Evolutionary conservation across 2,888 invertebrate genomes (phyloP).

Genomic region (Pristionchus exspectatus): DNA sequence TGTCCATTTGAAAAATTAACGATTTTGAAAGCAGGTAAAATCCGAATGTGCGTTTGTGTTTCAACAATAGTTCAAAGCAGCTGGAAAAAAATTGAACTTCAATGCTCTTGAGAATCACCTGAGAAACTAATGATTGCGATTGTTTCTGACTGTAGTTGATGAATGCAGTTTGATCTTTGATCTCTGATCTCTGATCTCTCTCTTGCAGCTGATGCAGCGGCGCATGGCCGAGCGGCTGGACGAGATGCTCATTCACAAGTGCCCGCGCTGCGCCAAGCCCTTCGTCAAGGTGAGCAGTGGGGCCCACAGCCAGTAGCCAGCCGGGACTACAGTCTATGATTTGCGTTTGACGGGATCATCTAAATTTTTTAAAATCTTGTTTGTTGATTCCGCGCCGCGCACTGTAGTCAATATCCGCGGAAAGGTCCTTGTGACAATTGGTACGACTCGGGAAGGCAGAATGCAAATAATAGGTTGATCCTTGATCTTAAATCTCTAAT

Average conservation of each 20-base stretch:
- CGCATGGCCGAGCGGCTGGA: conserved; percentile 26
- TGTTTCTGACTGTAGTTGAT: background rate
- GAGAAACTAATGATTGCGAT: background rate
- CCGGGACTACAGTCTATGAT: background rate
- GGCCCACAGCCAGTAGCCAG: background rate
- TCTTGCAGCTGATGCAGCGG: background rate
- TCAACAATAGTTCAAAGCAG: background rate
- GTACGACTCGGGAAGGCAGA: too few species aligned
- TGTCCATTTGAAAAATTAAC: too few species aligned
- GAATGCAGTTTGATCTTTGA: background rate
- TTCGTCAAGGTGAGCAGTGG: conserved; percentile 38
- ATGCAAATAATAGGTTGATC: background rate
- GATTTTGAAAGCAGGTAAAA: too few species aligned
- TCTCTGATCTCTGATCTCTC: background rate
- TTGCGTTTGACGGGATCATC: too few species aligned
- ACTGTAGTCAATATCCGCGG: too few species aligned
- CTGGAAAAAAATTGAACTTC: too few species aligned
- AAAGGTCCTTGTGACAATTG: too few species aligned
- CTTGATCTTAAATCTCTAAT: background rate
- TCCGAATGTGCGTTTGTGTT: background rate
- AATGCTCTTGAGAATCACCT: background rate
- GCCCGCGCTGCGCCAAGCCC: conserved; percentile 34
- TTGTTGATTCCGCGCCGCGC: too few species aligned
- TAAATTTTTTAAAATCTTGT: too few species aligned
- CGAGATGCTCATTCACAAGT: conserved; percentile 33